Conservation (phyloP, 2,113 vertebrate species). For the Percina caprodes region DNA sequence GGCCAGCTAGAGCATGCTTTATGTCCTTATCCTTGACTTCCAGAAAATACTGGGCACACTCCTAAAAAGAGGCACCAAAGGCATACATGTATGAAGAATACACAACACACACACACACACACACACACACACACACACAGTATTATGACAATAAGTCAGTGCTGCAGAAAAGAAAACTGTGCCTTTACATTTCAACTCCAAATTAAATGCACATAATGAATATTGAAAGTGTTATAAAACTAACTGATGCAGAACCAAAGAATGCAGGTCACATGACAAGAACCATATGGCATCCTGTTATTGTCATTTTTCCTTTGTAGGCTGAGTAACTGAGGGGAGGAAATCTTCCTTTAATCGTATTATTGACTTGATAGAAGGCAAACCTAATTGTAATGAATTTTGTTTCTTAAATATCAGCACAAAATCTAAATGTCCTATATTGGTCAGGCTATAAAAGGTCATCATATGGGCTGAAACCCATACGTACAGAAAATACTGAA, state of each 20-base stretch:
- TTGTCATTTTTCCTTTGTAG: neutral
- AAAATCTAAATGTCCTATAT: neutral
- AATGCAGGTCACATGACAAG: neutral
- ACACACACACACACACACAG: neutral
- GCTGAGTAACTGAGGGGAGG: neutral
- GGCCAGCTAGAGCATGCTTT: constrained; percentile 96
- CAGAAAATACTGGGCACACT: constrained; percentile 98
- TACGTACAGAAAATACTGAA: neutral
- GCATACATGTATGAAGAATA: neutral
- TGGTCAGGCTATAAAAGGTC: neutral
- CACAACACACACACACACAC: neutral
- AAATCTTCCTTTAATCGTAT: neutral
- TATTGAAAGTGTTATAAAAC: neutral
- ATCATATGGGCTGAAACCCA: neutral
- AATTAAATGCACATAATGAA: neutral
- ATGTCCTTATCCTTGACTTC: constrained; percentile 99
- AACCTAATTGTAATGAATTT: neutral
- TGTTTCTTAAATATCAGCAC: neutral
- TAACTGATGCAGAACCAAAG: neutral
- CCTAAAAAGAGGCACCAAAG: constrained; percentile 79
- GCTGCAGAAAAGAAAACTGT: neutral
- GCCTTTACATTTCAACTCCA: neutral
- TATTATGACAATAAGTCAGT: too few relatives aligned
- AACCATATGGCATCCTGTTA: neutral
- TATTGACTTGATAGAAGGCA: neutral